Evolutionary conservation across 1,140 invertebrate species (phyloP).

Genomic region (Temnothorax nylanderi): DNA sequence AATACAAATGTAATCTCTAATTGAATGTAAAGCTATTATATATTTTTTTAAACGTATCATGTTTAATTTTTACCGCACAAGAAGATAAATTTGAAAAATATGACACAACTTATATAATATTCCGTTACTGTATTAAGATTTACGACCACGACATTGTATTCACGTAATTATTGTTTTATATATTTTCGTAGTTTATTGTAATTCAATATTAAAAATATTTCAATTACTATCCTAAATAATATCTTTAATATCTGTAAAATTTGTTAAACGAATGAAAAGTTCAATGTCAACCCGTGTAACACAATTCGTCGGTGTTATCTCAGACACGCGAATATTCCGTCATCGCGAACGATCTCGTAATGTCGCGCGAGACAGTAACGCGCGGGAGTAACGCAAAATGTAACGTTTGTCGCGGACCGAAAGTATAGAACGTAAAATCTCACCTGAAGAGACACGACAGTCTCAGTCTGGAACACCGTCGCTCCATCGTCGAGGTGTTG

Average conservation of each 20-base stretch:
- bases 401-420: not conserved
- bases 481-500: constrained; percentile 80
- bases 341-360: not conserved
- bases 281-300: not conserved
- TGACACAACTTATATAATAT: not conserved
- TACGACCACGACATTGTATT: not conserved
- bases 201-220: not conserved
- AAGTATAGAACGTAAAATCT: not conserved
- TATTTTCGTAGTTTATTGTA: not conserved
- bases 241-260: not conserved
- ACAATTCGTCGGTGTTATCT: not conserved
- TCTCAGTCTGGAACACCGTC: not conserved
- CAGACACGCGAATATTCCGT: not conserved
- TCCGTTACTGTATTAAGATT: not conserved
- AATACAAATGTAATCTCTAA: not conserved
- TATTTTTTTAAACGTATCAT: not conserved
- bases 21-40: not conserved
- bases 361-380: not conserved
- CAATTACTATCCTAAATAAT: not conserved
- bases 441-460: not conserved
- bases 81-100: not conserved
- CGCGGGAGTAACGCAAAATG: not conserved
- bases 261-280: not conserved
- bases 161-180: not conserved
- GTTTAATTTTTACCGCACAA: not conserved